Evolutionary conservation across 2,113 vertebrate genomes (phyloP), one percentile per base, ranked within the genome.

Genomic region (Erinaceus europaeus): DNA sequence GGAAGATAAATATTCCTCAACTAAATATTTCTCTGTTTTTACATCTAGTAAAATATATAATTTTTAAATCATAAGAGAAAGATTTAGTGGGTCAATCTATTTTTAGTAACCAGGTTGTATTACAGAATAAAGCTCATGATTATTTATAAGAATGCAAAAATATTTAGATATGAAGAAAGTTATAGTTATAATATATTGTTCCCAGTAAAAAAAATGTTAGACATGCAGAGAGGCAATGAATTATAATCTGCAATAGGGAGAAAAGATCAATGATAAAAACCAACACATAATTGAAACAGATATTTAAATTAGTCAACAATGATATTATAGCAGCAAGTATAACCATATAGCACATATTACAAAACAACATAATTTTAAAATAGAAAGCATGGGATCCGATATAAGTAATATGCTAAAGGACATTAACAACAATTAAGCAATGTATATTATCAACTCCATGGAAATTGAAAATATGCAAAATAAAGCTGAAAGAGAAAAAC

Each of bases 121-220:
- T 57, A 52, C n/a, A 72, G 52, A 73, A 73, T 48, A 77, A 86
- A 77, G 12, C n/a, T 85, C 50, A 61, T 72, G 20, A 77, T 44
- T 29, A 88, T 55, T 55, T 86, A 18, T 25, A 73, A 38, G 29
- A 85, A 72, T 62, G 36, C 61, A 88, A 72, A 90, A 69, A 50
- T 79, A 68, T n/a, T 20, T 38, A 75, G 34, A 5, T 52, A 18
- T 77, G 25, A 83, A 82, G 18, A 27, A 74, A 86, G 9, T 57
- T 64, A 74, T 38, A 84, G 32, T 71, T 18, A 69, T 0, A 23
- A 80, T 23, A 75, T 53, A n/a, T 73, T 83, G 10, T n/a, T n/a
- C n/a, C n/a, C n/a, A 32, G 61, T 42, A 12, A 27, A 78, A 67
- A 62, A 34, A 76, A 53, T 76, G 85, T 76, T 38, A 21, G 36